These are phyloP conservation scores for Bombus huntii DNA, from an alignment of 1,140 invertebrate genomes.

Conservation along the genomic window DNA sequence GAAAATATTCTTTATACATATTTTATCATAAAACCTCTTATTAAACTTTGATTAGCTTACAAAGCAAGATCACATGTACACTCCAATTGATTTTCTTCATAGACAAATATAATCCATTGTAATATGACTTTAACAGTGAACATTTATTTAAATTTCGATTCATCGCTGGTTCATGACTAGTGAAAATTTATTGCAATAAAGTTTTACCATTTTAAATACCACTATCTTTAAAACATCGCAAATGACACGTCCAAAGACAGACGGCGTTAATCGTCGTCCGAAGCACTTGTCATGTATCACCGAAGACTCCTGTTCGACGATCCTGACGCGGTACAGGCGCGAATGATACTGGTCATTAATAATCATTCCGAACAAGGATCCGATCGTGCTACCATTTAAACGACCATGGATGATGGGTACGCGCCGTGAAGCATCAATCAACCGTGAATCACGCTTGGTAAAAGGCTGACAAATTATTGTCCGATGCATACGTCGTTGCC, in stretches of 20 bases:
- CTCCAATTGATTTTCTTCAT: no score
- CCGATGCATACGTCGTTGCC: background rate
- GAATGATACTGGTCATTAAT: constrained; percentile 38
- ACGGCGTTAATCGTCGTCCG: constrained; percentile 5
- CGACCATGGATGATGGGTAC: constrained; percentile 3
- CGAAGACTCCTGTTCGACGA: constrained; percentile 2
- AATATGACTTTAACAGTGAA: no score
- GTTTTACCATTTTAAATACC: background rate
- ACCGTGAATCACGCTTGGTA: constrained; percentile 20
- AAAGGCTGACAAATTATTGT: constrained; percentile 39
- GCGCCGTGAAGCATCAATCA: constrained; percentile 27
- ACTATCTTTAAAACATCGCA: background rate
- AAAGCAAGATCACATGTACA: no score
- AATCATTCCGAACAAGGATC: constrained; percentile 27
- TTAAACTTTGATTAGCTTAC: no score
- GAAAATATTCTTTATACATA: no score
- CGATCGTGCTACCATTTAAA: constrained; percentile 40
- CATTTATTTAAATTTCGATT: background rate
- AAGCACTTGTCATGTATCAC: constrained; percentile 31
- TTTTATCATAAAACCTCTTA: no score
- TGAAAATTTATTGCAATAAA: background rate
- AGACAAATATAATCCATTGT: no score
- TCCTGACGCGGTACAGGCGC: background rate
- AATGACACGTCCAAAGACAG: background rate
- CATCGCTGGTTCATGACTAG: no score